Evolutionary conservation across 2,113 vertebrate species (phyloP).

Genomic region (Peromyscus californicus): DNA sequence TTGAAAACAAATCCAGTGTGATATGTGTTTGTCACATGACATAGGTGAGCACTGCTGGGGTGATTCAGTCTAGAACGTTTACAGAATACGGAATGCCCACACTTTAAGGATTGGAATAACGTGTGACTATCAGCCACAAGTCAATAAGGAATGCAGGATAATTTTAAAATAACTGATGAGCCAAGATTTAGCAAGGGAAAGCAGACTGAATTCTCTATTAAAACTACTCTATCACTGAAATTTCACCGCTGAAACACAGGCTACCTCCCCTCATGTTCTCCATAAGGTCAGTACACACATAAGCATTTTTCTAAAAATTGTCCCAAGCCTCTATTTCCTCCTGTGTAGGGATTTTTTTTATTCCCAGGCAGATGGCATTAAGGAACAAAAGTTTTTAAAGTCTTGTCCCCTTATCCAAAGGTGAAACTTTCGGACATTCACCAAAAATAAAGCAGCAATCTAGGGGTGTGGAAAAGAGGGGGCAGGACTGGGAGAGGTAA

Average conservation of each 20-base stretch:
- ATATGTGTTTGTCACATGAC: slow-evolving; percentile 39
- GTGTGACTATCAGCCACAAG: background rate
- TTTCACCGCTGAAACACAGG: background rate
- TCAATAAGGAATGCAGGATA: background rate
- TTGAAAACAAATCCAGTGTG: background rate
- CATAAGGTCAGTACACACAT: background rate
- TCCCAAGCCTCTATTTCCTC: slow-evolving; percentile 45
- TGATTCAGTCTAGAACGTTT: slow-evolving; percentile 37
- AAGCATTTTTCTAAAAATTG: background rate
- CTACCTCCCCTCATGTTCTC: background rate
- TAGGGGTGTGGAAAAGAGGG: background rate
- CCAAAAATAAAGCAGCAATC: slow-evolving; percentile 35
- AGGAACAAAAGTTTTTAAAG: slow-evolving; percentile 43
- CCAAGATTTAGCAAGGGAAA: background rate
- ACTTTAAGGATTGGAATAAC: background rate
- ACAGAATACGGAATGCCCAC: background rate
- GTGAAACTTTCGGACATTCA: slow-evolving; percentile 63
- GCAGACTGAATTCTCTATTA: background rate
- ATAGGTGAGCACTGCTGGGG: background rate
- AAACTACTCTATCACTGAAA: background rate
- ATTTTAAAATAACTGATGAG: slow-evolving; percentile 16
- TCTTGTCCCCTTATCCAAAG: slow-evolving; percentile 33
- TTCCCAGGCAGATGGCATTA: slow-evolving; percentile 51
- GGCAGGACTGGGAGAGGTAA: background rate
- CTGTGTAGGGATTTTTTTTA: slow-evolving; percentile 5